These are phyloP conservation scores for Hippoglossus stenolepis DNA, from an alignment of 2,113 vertebrate genomes.

Conservation along the genomic window DNA sequence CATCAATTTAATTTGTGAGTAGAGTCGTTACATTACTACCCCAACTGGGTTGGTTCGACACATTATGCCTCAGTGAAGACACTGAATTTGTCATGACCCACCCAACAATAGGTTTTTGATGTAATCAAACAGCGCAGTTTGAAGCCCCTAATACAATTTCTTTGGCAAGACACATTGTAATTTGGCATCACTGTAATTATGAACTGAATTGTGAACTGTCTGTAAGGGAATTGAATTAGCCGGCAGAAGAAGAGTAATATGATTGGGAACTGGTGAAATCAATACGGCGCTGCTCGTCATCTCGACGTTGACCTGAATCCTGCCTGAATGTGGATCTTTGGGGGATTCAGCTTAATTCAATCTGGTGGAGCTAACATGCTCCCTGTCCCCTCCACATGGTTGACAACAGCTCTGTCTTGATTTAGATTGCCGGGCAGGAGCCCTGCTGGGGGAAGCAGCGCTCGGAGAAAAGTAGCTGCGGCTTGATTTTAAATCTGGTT, in stretches of 20 bases:
- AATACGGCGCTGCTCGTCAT: conserved; percentile 74
- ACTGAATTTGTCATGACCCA: conserved; percentile 62
- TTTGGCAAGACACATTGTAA: conserved; percentile 74
- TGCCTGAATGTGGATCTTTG: conserved; percentile 75
- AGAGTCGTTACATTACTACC: conserved; percentile 61
- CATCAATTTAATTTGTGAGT: conserved; percentile 69
- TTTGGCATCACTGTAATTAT: conserved; percentile 76
- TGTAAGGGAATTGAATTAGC: conserved; percentile 76
- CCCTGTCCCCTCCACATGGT: conserved; percentile 72
- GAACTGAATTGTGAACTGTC: conserved; percentile 77
- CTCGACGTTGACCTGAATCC: conserved; percentile 75
- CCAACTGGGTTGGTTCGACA: conserved; percentile 57
- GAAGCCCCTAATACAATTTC: conserved; percentile 77
- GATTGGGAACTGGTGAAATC: conserved; percentile 79
- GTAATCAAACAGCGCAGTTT: conserved; percentile 75
- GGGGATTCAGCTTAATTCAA: conserved; percentile 79
- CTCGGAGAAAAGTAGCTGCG: conserved; percentile 41
- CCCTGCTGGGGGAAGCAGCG: conserved; percentile 51
- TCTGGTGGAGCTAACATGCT: conserved; percentile 71
- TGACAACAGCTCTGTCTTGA: conserved; percentile 80
- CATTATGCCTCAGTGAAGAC: conserved; percentile 58
- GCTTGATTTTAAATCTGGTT: conserved; percentile 53
- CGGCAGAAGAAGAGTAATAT: conserved; percentile 74
- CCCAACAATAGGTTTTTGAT: conserved; percentile 75
- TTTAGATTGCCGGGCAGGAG: conserved; percentile 64